Base-by-base conservation (phyloP, 1,140 invertebrate species). In the Bombus balteatus region DNA sequence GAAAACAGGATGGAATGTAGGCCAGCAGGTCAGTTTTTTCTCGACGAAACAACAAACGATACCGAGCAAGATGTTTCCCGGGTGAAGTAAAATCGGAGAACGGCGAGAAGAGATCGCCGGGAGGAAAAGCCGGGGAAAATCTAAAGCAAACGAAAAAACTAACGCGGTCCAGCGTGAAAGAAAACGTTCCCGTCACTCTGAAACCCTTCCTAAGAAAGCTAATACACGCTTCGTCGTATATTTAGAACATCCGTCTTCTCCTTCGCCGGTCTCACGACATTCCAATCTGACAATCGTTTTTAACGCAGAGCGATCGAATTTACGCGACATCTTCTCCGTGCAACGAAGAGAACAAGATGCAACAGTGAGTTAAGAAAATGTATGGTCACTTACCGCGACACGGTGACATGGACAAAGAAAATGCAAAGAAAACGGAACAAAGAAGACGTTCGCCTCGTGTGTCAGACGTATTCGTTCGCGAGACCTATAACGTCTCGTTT, bases 401-500 rank as follows among this genome's bases (percentile, higher is more conserved):
- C 28, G 43, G 34, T 28, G 8, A 32, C 25, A 62, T 1, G 53
- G 62, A 47, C 15, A 3, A 59, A 32, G 12, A n/a, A 59, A 72
- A 80, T 79, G 25, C 18, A 39, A 25, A 70, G 39, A 9, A 15
- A 66, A 41, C 25, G 34, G n/a, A 34, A 71, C 8, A 15, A 81
- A 68, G 86, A 89, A 81, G 78, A 87, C n/a, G 65, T 90, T 66
- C 81, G 39, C 41, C 75, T 81, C 22, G 9, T 53, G 74, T 65
- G 43, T 37, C 53, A 13, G 80, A 68, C 81, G 47, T 80, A 73
- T 81, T 89, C 32, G 65, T 75, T 71, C 53, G 74, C 82, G 47
- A 68, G 79, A 47, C 81, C 80, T 76, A 87, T 91, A 84, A 90
- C 90, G 89, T 92, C 92, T 94, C 89, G 92, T 94, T 94, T 94